Conservation (phyloP, 2,888 invertebrate genomes). For the Papilio protenor region DNA sequence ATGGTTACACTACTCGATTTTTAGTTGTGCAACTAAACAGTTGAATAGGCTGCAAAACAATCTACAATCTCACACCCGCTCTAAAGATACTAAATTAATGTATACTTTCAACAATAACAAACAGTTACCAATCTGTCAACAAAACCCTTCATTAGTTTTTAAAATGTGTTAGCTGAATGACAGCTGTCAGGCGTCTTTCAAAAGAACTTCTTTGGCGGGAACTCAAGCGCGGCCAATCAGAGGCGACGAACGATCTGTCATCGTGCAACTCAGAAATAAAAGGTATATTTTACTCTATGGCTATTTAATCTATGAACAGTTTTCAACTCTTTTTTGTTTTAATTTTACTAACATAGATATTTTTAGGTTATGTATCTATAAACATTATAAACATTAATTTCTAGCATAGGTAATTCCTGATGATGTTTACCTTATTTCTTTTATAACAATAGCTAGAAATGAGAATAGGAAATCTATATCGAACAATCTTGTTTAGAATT, state of each 20-base stretch:
- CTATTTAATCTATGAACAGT: background rate
- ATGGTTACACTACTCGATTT: no score
- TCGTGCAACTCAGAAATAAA: slow-evolving; percentile 45
- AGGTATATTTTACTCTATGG: slow-evolving; percentile 20
- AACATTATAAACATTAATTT: no score
- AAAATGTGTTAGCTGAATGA: slow-evolving; percentile 71
- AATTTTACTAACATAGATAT: background rate
- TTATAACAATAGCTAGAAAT: no score
- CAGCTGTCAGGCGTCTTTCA: slow-evolving; percentile 71
- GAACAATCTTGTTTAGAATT: no score
- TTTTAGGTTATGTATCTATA: no score
- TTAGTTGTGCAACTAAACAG: no score
- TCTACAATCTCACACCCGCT: no score
- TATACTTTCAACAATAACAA: slow-evolving; percentile 26
- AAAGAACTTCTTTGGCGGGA: slow-evolving; percentile 67
- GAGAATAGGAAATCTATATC: no score
- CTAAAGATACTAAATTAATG: no score
- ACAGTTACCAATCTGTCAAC: slow-evolving; percentile 44
- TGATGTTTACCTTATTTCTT: no score
- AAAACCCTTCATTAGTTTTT: slow-evolving; percentile 56
- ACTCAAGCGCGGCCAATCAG: slow-evolving; percentile 69
- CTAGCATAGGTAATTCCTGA: no score
- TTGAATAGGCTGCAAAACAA: no score
- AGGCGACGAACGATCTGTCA: slow-evolving; percentile 72
- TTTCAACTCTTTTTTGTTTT: background rate